Percentiles rank a stretch among this genome's conserved stretches.
Evolutionary conservation across 2,797 vertebrate species (phyloP).

Genomic region (Sebastes wilsoni): DNA sequence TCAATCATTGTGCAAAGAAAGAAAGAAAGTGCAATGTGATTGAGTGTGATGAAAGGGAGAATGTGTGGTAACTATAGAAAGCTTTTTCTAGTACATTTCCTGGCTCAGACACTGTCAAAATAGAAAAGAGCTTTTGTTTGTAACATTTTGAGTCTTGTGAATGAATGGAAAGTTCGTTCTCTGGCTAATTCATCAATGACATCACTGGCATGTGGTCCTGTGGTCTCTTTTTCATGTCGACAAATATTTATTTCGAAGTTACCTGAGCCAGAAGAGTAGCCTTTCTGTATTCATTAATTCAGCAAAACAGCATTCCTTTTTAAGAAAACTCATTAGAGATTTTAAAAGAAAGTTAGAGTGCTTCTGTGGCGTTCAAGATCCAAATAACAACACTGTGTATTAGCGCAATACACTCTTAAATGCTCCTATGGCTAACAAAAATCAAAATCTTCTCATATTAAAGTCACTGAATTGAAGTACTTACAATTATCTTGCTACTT

Average conservation of each 20-base stretch:
- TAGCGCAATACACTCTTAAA: not conserved
- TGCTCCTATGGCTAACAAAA: not conserved
- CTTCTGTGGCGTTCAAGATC: not conserved
- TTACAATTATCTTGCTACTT: not conserved
- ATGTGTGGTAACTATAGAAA: not conserved
- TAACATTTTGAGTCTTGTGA: not conserved
- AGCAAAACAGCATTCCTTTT: not conserved
- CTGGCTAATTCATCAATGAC: not conserved
- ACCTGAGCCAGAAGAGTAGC: not conserved
- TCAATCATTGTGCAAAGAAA: not conserved
- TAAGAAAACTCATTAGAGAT: not conserved
- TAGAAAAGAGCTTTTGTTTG: not conserved
- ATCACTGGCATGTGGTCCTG: conserved; percentile 22
- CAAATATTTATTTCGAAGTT: conserved; percentile 35
- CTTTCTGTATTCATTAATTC: conserved; percentile 21
- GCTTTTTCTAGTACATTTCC: not conserved
- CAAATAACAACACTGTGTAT: not conserved
- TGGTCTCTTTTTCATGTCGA: not conserved
- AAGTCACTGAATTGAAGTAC: not conserved
- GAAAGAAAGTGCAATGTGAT: not conserved
- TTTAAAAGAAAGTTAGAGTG: not conserved
- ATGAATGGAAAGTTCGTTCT: conserved; percentile 4
- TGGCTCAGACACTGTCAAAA: not conserved
- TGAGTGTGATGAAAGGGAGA: not conserved
- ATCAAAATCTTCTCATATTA: not conserved